Conservation (phyloP, 30 jellyfish, hydroid and myxozoan genomes). For the Chrysaora quinquecirrha region DNA sequence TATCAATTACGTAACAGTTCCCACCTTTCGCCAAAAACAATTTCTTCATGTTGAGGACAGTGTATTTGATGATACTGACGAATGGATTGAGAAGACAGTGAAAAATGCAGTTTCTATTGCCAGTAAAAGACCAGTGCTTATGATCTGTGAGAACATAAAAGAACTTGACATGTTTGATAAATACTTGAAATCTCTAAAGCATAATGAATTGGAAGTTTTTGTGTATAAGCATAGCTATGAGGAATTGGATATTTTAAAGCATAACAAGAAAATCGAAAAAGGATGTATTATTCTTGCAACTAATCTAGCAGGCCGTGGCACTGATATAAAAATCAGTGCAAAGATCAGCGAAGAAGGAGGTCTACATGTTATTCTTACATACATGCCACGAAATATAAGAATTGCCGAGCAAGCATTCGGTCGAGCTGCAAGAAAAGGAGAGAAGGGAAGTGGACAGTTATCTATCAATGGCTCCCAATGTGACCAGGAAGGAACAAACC, state of each 20-base stretch:
- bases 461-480: neutral
- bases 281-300: slow-evolving; percentile 54
- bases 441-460: slow-evolving; percentile 39
- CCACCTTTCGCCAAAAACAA: slow-evolving; percentile 8
- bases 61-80: neutral
- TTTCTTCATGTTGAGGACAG: neutral
- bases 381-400: slow-evolving; percentile 34
- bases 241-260: neutral
- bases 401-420: slow-evolving; percentile 66
- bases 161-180: neutral
- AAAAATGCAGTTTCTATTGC: neutral
- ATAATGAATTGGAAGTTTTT: neutral
- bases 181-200: neutral
- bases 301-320: slow-evolving; percentile 77
- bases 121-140: slow-evolving; percentile 21
- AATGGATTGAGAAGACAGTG: neutral
- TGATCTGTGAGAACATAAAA: slow-evolving; percentile 27
- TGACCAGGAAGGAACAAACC: neutral
- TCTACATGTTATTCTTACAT: slow-evolving; percentile 52
- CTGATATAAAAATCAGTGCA: slow-evolving; percentile 31
- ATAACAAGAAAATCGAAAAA: neutral
- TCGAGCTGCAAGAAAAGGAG: slow-evolving; percentile 55
- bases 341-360: slow-evolving; percentile 36
- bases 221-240: slow-evolving; percentile 30
- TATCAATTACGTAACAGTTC: slow-evolving; percentile 8